Evolutionary conservation across 2,797 vertebrate genomes (phyloP).

Genomic region (Gambelia wislizenii): DNA sequence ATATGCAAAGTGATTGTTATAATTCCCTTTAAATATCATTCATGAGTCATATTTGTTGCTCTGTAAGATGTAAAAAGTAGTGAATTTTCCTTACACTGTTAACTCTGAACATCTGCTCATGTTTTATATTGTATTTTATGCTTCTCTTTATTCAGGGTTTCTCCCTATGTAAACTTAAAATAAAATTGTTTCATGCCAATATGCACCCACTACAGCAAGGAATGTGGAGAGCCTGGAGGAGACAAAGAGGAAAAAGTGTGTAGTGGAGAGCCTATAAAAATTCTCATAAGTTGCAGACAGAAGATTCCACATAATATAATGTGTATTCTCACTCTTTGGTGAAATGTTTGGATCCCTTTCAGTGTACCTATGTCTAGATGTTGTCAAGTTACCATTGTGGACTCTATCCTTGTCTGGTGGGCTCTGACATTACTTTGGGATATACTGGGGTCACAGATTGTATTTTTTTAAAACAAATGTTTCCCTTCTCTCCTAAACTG

Average conservation of each 20-base stretch:
- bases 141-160: slow-evolving; percentile 9
- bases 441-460: not conserved
- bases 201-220: not conserved
- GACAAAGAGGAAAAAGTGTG: not conserved
- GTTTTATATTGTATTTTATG: slow-evolving; percentile 18
- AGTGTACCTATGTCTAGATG: not conserved
- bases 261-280: not conserved
- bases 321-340: not conserved
- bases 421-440: no score
- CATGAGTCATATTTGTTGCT: slow-evolving; percentile 21
- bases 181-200: slow-evolving; percentile 20
- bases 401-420: not conserved
- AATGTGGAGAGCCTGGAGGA: not conserved
- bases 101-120: slow-evolving; percentile 23
- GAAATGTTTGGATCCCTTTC: not conserved
- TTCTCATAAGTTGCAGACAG: not conserved
- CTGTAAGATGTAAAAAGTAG: slow-evolving; percentile 6
- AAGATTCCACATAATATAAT: not conserved
- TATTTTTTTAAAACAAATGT: not conserved
- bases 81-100: slow-evolving; percentile 13
- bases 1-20: slow-evolving; percentile 1
- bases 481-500: not conserved
- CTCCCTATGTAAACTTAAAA: slow-evolving; percentile 24
- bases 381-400: not conserved
- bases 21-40: slow-evolving; percentile 15